Evolutionary conservation across 1,140 invertebrate species (phyloP), one percentile per base, ranked within the genome.

Genomic region (Meteorus sp.): DNA sequence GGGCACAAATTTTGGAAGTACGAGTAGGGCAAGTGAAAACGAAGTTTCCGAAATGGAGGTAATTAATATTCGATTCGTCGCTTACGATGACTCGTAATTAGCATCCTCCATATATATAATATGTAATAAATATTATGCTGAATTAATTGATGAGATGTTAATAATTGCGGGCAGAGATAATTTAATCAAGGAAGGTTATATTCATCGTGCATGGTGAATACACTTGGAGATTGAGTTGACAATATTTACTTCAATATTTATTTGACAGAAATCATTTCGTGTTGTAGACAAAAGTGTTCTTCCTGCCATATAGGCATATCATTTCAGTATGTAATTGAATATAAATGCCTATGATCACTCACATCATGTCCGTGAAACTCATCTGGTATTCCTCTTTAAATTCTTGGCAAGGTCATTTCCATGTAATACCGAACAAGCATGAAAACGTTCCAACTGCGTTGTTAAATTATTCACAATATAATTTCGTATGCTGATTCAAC

Each of bases 361-460:
- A 31, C 45, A 44, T 56, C 50, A 23, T 55, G 53, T 35, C 13
- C 0, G n/a, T n/a, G n/a, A n/a, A n/a, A 2, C 2, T 15, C 27
- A 5, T 19, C 2, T 8, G 9, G 19, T 20, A 37, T 20, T 35
- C 19, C 3, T n/a, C 66, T 69, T 55, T 61, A 71, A 74, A 76
- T 76, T 74, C 69, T 63, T 76, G 63, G 51, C 74, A 79, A 78
- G 74, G 75, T 76, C 75, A 75, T 67, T 75, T 75, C 66, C 66
- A 76, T 74, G 66, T 72, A 77, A 73, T 69, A 60, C 67, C 63
- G 70, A 73, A 69, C 68, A 65, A 57, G 67, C 63, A 71, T 68
- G 70, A 76, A 72, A 73, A 69, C 65, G 63, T 68, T 72, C 64
- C 67, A 70, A 67, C 62, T 66, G 56, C 65, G 62, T 60, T 68